phyloP scores from a whole-genome alignment of 1,140 invertebrate species.

The Portunus trituberculatus region DNA sequence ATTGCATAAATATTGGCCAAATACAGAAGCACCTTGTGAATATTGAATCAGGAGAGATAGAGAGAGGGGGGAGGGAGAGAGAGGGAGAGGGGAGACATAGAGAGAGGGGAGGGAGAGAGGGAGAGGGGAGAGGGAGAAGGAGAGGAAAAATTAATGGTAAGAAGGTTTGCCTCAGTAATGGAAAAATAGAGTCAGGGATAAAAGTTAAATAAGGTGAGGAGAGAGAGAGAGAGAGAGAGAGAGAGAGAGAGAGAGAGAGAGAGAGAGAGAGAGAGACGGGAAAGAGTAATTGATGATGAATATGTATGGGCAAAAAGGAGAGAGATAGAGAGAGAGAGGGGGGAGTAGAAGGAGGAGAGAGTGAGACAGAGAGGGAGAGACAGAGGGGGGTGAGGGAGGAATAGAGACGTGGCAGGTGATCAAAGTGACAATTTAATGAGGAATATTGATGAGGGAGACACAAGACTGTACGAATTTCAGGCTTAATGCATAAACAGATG shows the following conservation, averaged over 20 bases:
- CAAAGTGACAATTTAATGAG: constrained; percentile 23
- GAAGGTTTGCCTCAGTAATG: too few relatives aligned
- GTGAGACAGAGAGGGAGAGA: background rate
- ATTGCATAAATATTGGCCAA: background rate
- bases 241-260: background rate
- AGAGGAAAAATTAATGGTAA: background rate
- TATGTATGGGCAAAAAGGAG: background rate
- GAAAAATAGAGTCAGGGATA: background rate
- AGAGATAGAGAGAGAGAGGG: background rate
- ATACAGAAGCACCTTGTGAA: background rate
- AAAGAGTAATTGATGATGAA: background rate
- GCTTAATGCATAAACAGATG: background rate
- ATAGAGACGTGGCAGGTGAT: background rate
- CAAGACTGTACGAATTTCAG: background rate
- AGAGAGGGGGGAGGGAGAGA: background rate
- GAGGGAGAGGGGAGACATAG: background rate
- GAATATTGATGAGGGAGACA: constrained; percentile 12
- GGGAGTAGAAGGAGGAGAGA: background rate
- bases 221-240: constrained; percentile 16
- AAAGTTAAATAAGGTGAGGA: background rate
- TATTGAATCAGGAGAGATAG: background rate
- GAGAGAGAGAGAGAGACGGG: background rate
- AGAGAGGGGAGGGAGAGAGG: background rate
- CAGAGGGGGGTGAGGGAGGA: background rate
- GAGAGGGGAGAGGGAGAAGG: background rate